These are phyloP conservation scores for Poliocrania exsul DNA, from an alignment of 2,797 vertebrate genomes.

Conservation along the genomic window DNA sequence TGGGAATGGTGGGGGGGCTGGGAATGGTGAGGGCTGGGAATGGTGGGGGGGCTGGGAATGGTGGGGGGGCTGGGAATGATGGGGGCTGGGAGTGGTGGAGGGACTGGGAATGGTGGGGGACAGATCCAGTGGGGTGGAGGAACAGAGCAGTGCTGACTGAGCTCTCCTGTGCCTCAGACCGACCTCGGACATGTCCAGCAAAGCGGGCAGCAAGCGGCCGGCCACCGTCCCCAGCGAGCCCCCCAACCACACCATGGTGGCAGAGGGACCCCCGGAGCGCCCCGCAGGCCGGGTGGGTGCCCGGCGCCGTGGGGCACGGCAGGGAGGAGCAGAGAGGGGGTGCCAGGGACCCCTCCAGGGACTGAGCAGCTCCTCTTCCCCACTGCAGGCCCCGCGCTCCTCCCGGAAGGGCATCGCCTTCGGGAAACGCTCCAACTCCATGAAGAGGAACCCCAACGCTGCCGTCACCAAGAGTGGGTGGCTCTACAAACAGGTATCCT, in stretches of 20 bases:
- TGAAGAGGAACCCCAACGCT: slow-evolving; percentile 91
- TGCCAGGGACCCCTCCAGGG: fast-evolving
- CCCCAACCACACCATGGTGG: slow-evolving; percentile 86
- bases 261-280: slow-evolving; percentile 82
- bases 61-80: no score
- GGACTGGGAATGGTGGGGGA: fast-evolving
- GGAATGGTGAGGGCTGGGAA: no score
- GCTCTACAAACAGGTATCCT: slow-evolving; percentile 91
- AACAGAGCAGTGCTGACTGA: fast-evolving
- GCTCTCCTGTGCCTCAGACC: slow-evolving; percentile 46
- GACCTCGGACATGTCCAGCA: slow-evolving; percentile 88
- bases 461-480: slow-evolving; percentile 88
- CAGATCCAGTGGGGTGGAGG: fast-evolving
- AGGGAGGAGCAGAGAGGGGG: fast-evolving
- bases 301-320: fast-evolving
- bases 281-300: slow-evolving; percentile 83
- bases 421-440: slow-evolving; percentile 94
- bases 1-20: no score
- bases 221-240: slow-evolving; percentile 72
- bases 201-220: slow-evolving; percentile 77
- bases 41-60: no score
- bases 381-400: slow-evolving; percentile 76
- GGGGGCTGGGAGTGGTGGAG: no score
- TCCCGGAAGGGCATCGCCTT: slow-evolving; percentile 89
- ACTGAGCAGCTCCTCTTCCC: neutral